Conservation (phyloP, 2,113 vertebrate genomes). For the Machaerirhynchus nigripectus region DNA sequence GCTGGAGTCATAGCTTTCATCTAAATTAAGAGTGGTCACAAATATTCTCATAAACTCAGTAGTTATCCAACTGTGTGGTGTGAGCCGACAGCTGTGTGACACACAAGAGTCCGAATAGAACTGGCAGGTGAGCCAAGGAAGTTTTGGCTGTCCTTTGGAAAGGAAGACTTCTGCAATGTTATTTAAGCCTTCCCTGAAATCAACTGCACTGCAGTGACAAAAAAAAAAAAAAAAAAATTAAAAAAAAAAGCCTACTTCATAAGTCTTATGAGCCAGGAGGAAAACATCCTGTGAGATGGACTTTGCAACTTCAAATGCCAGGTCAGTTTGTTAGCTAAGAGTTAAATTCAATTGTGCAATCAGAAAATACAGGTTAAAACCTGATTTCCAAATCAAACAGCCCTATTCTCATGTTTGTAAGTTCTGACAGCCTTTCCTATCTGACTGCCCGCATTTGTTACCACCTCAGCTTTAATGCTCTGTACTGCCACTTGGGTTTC, state of each 20-base stretch:
- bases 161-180: slow-evolving; percentile 21
- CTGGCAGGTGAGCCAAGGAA: slow-evolving; percentile 25
- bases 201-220: background rate
- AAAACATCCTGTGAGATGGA: slow-evolving; percentile 2
- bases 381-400: slow-evolving; percentile 8
- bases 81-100: background rate
- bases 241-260: background rate
- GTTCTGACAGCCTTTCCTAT: background rate
- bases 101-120: background rate
- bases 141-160: slow-evolving; percentile 21
- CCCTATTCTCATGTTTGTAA: background rate
- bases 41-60: slow-evolving; percentile 35
- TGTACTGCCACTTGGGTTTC: background rate
- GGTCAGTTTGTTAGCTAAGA: background rate
- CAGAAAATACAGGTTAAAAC: background rate
- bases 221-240: background rate
- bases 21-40: slow-evolving; percentile 45
- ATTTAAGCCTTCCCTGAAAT: slow-evolving; percentile 17
- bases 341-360: slow-evolving; percentile 36
- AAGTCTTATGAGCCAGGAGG: background rate
- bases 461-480: background rate
- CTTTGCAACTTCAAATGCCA: background rate
- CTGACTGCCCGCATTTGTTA: background rate
- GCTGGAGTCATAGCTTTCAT: background rate
- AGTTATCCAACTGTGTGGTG: background rate